Evolutionary conservation across 2,113 vertebrate genomes (phyloP), one percentile per base, ranked within the genome.

Genomic region (Trichomycterus rosablanca): DNA sequence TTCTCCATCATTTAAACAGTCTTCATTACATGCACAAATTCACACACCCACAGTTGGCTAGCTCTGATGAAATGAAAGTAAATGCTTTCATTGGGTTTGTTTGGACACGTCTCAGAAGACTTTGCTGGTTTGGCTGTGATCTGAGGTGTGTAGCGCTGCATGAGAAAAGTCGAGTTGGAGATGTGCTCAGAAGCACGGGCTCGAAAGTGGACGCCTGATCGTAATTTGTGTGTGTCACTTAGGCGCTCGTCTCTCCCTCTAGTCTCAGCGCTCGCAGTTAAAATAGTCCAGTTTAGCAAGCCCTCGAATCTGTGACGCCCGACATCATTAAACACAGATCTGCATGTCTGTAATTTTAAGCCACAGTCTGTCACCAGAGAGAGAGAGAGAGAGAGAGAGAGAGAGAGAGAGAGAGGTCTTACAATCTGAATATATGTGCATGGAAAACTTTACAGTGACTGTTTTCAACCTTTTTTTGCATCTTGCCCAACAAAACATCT

Each of bases 341-440:
- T 69, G 66, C 48, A 56, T 67, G 74, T 69, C 68, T 76, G 68
- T 76, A 74, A 74, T 74, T 74, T 74, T 71, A 59, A 69, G 65
- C 55, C 68, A 63, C 58, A 65, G 61, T 60, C 65, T 71, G 61
- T 73, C 70, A 72, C 52, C 53, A 63, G 61, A 63, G 58, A 63
- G 43, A 48, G 11, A 28, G 53, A 45, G 49, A 44, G 43, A 55
- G 23, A 46, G 50, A 61, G n/a, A n/a, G n/a, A 63, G 61, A 63
- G 58, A 63, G 43, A 48, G 11, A 28, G 40, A 59, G 49, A 52
- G 60, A 43, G 22, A 63, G 6, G 15, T 49, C 22, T 46, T 49
- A 24, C 42, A 39, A 34, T 49, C 34, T 37, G 30, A 71, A 46
- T 43, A 37, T 46, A 32, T 56, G 59, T 42, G 26, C 48, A 35